phyloP scores from a whole-genome alignment of 2,797 vertebrate species.

The Cheirogaleus major region DNA sequence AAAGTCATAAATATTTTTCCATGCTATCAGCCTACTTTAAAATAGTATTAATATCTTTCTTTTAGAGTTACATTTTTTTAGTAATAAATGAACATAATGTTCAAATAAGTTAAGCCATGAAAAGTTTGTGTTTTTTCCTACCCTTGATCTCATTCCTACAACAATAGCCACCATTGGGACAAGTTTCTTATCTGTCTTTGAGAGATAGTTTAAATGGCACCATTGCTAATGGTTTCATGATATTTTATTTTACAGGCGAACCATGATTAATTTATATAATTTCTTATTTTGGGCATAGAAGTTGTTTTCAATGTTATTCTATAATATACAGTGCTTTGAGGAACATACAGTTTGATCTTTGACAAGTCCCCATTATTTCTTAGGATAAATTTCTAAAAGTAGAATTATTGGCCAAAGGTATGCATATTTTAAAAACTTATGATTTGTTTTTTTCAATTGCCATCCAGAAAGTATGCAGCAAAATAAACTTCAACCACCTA shows the following conservation, averaged over 20 bases:
- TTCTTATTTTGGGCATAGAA: background rate
- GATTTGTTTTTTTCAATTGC: background rate
- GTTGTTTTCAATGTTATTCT: background rate
- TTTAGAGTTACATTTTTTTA: conserved; percentile 30
- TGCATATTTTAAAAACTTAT: background rate
- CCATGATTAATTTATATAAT: background rate
- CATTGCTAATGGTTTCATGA: background rate
- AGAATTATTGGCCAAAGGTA: background rate
- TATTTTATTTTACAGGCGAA: conserved; percentile 16
- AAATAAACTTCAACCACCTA: background rate
- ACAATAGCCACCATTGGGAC: background rate
- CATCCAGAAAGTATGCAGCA: background rate
- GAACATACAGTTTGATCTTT: background rate
- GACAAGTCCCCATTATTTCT: conserved; percentile 13
- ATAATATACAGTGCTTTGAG: conserved; percentile 8
- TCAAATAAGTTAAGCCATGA: conserved; percentile 16
- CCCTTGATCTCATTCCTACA: background rate
- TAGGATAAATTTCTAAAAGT: conserved; percentile 5
- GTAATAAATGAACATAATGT: background rate
- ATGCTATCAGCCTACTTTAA: conserved; percentile 14
- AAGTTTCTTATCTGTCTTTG: background rate
- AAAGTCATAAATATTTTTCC: conserved; percentile 27
- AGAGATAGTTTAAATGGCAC: conserved; percentile 27
- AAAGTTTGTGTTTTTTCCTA: background rate
- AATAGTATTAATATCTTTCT: background rate